Evolutionary conservation across 2,113 vertebrate genomes (phyloP).

Genomic region (Archocentrus centrarchus): DNA sequence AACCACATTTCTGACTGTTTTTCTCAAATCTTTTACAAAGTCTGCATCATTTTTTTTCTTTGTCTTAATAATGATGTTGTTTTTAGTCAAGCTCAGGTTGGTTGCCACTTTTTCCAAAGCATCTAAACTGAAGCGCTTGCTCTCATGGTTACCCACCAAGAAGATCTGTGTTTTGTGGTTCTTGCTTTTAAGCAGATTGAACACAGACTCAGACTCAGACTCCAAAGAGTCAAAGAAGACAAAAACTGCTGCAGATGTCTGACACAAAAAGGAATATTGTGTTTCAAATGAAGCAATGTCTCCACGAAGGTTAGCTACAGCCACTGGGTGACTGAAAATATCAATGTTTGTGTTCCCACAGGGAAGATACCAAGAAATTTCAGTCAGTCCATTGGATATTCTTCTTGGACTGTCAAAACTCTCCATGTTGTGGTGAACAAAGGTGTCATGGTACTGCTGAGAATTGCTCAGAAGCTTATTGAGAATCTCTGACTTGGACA

Average conservation of each 20-base stretch:
- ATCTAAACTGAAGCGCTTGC: background rate
- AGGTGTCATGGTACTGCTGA: slow-evolving; percentile 75
- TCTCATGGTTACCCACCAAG: slow-evolving; percentile 62
- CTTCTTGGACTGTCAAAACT: slow-evolving; percentile 62
- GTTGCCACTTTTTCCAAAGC: slow-evolving; percentile 10
- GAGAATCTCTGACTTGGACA: slow-evolving; percentile 84
- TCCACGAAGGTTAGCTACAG: slow-evolving; percentile 80
- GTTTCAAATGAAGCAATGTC: slow-evolving; percentile 53
- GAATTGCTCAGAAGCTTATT: slow-evolving; percentile 79
- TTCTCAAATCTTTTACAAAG: slow-evolving; percentile 54
- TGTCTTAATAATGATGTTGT: slow-evolving; percentile 51
- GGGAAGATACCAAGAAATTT: slow-evolving; percentile 83
- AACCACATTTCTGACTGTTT: slow-evolving; percentile 26
- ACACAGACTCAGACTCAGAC: slow-evolving; percentile 20
- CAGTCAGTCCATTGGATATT: slow-evolving; percentile 82
- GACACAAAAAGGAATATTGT: slow-evolving; percentile 56
- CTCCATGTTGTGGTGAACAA: slow-evolving; percentile 76
- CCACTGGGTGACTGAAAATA: slow-evolving; percentile 76
- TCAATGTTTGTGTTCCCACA: slow-evolving; percentile 67
- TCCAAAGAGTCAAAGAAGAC: slow-evolving; percentile 77
- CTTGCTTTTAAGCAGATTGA: slow-evolving; percentile 63
- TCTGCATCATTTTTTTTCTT: slow-evolving; percentile 62
- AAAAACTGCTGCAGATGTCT: slow-evolving; percentile 81
- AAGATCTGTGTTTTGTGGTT: slow-evolving; percentile 55
- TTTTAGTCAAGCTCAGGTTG: slow-evolving; percentile 42